phyloP scores from a whole-genome alignment of 37 sponge, comb jelly and placozoan genomes.

The Axinella damicornis region DNA sequence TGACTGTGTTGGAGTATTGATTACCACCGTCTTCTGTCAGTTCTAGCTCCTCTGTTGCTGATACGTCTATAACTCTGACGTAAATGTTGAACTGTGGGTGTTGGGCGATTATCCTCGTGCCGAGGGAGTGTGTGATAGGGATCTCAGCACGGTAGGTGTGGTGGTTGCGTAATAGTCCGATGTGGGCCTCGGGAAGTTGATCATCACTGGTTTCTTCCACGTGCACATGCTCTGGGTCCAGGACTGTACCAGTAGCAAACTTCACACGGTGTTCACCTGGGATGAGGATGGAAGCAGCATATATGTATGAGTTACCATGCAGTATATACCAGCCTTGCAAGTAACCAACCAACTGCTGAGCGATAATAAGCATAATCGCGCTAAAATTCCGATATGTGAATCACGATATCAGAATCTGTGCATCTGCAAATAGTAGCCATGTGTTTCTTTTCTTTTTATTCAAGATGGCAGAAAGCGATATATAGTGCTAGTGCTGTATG shows the following conservation, averaged over 20 bases:
- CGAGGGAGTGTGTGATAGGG: conserved; percentile 58
- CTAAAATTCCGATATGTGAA: no score
- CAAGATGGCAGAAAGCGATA: no score
- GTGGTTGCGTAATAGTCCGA: conserved; percentile 72
- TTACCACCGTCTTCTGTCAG: neutral
- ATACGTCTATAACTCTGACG: conserved; percentile 35
- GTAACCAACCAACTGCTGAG: no score
- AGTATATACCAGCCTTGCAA: no score
- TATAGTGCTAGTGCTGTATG: no score
- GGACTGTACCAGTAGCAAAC: conserved; percentile 61
- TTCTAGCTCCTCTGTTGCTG: neutral
- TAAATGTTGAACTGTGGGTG: conserved; percentile 65
- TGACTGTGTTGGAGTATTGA: conserved; percentile 42
- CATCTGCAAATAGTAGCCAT: no score
- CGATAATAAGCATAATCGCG: no score
- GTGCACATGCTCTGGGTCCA: conserved; percentile 75
- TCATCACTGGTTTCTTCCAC: conserved; percentile 14
- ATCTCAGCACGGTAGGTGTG: conserved; percentile 75
- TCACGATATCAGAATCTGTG: no score
- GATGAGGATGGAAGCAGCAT: no score
- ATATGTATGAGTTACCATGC: no score
- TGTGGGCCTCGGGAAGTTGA: conserved; percentile 74
- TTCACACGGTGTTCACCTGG: conserved; percentile 31
- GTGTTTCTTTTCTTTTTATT: no score
- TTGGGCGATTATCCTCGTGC: conserved; percentile 35